phyloP scores from a whole-genome alignment of 2,113 vertebrate genomes.

The Aix galericulata region DNA sequence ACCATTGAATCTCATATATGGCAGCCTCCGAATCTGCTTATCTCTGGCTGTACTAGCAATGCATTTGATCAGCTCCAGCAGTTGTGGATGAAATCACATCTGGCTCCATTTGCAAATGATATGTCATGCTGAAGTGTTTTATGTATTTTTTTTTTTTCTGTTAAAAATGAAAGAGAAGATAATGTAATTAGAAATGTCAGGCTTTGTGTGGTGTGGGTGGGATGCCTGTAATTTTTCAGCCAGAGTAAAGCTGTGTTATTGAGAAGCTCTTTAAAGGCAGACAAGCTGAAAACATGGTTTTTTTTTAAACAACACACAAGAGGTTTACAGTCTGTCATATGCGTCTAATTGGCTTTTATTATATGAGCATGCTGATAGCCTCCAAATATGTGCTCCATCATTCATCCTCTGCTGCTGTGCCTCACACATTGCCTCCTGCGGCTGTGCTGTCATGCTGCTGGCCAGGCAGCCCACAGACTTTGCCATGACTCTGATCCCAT shows the following conservation, averaged over 20 bases:
- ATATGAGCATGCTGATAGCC: not conserved
- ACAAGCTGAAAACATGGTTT: not conserved
- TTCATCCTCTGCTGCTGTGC: not conserved
- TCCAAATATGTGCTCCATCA: not conserved
- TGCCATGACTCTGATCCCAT: not conserved
- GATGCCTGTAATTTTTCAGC: slow-evolving; percentile 2
- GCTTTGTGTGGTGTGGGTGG: not conserved
- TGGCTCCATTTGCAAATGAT: not conserved
- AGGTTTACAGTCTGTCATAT: not conserved
- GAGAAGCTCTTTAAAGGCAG: not conserved
- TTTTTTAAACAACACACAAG: not conserved
- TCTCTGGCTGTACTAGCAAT: not conserved
- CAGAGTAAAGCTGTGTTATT: not conserved
- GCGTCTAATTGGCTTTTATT: not conserved
- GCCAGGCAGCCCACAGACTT: not conserved
- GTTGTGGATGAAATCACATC: not conserved
- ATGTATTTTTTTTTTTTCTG: not conserved
- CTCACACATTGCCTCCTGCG: fast-evolving
- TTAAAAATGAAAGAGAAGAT: not conserved
- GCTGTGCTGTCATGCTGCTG: not conserved
- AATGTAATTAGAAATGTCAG: slow-evolving; percentile 22
- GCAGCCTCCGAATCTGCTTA: not conserved
- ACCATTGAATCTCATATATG: not conserved
- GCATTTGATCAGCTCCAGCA: not conserved
- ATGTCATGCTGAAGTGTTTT: not conserved